A percentile compares a stretch with the other conserved stretches of the same genome.
These are phyloP conservation scores for Actinia equina DNA, from an alignment of 64 coral and sea anemone genomes.

Conservation along the genomic window DNA sequence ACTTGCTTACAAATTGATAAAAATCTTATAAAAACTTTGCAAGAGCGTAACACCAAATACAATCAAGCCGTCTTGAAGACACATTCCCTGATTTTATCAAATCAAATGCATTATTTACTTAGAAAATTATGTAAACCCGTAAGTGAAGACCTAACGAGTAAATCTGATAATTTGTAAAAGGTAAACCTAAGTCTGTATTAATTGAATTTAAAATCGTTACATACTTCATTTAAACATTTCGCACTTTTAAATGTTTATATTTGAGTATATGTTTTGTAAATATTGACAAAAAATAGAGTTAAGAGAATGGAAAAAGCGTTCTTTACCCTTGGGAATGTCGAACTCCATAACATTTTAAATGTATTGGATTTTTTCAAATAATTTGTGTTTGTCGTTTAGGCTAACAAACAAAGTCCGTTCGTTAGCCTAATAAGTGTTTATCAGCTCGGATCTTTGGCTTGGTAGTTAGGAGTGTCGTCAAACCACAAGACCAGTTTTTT, in stretches of 20 bases:
- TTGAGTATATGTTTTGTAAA: neutral
- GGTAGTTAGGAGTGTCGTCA: neutral
- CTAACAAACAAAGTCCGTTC: too few species aligned
- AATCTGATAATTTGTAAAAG: neutral
- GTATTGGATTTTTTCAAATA: too few species aligned
- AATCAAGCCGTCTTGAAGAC: neutral
- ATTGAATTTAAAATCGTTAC: neutral
- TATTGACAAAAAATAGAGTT: neutral
- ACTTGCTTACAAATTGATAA: neutral
- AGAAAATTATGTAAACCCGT: neutral
- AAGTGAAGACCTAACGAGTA: neutral
- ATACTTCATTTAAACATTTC: neutral
- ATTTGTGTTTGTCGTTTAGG: too few species aligned
- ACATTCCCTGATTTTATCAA: neutral
- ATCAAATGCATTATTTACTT: neutral
- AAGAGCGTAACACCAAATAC: neutral
- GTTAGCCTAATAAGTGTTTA: neutral
- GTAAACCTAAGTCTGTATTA: neutral
- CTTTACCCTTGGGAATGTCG: neutral
- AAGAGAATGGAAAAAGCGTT: neutral
- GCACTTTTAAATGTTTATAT: too few species aligned
- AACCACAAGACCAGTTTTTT: neutral
- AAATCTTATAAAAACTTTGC: constrained; percentile 1
- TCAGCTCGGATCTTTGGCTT: neutral
- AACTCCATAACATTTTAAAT: too few species aligned